A percentile compares a stretch with the other conserved stretches of the same genome.
These are phyloP conservation scores for Ciconia boyciana DNA, from an alignment of 2,113 vertebrate species.

Conservation along the genomic window DNA sequence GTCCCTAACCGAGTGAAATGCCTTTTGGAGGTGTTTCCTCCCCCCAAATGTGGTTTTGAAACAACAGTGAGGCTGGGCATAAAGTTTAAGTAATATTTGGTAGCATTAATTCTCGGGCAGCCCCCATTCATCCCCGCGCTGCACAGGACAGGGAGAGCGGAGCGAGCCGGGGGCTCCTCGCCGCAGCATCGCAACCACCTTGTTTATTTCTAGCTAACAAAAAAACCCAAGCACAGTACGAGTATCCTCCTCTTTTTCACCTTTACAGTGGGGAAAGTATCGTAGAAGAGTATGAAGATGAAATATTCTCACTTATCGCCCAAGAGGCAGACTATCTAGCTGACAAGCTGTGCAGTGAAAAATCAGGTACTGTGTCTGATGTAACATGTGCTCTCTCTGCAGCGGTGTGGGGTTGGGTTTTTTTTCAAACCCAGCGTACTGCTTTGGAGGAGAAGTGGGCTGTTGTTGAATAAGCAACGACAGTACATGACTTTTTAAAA, in stretches of 20 bases:
- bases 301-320: slow-evolving; percentile 82
- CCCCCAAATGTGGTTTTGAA: neutral
- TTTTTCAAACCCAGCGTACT: slow-evolving; percentile 25
- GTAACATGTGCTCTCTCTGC: slow-evolving; percentile 61
- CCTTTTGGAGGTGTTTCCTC: neutral
- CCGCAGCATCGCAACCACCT: neutral
- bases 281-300: slow-evolving; percentile 87
- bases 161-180: neutral
- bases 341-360: slow-evolving; percentile 82
- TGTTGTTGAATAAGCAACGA: slow-evolving; percentile 27
- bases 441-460: slow-evolving; percentile 26
- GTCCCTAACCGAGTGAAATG: neutral
- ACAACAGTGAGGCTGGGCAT: slow-evolving; percentile 9
- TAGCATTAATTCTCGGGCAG: neutral
- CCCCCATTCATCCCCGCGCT: neutral
- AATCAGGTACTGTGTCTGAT: slow-evolving; percentile 86
- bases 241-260: neutral
- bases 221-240: neutral
- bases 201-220: neutral
- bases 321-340: slow-evolving; percentile 73
- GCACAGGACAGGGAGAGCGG: neutral
- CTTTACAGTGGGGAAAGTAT: slow-evolving; percentile 82
- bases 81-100: slow-evolving; percentile 48
- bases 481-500: neutral
- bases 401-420: slow-evolving; percentile 49